Percentiles rank a stretch among this genome's conserved stretches.
These are phyloP conservation scores for Tachina fera DNA, from an alignment of 2,888 invertebrate species.

Conservation along the genomic window DNA sequence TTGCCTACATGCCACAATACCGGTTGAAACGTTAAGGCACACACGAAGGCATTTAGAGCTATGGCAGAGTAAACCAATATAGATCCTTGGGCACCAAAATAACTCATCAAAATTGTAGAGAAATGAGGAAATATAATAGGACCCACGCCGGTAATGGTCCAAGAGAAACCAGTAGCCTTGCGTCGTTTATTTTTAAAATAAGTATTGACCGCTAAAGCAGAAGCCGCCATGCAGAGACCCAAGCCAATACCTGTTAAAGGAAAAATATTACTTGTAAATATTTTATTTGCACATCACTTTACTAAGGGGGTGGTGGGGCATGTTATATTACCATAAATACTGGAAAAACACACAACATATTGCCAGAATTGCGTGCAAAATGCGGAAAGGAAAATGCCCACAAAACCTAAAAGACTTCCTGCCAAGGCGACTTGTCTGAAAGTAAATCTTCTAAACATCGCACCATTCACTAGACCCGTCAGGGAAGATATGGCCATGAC, in stretches of 20 bases:
- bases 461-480: slow-evolving; percentile 86
- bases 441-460: slow-evolving; percentile 87
- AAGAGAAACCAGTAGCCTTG: slow-evolving; percentile 88
- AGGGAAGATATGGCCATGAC: slow-evolving; percentile 87
- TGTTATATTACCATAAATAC: slow-evolving; percentile 89
- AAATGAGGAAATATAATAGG: slow-evolving; percentile 89
- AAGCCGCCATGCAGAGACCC: slow-evolving; percentile 87
- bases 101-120: slow-evolving; percentile 85
- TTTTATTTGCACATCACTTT: background rate
- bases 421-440: slow-evolving; percentile 87
- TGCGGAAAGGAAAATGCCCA: slow-evolving; percentile 85
- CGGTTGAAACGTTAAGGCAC: slow-evolving; percentile 88
- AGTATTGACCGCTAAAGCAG: slow-evolving; percentile 88
- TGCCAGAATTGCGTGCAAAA: slow-evolving; percentile 86
- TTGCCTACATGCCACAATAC: slow-evolving; percentile 88
- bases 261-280: background rate
- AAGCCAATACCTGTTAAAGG: slow-evolving; percentile 82
- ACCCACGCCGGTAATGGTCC: slow-evolving; percentile 89
- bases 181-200: slow-evolving; percentile 88
- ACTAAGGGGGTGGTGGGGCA: no score
- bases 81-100: slow-evolving; percentile 87
- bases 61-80: slow-evolving; percentile 87
- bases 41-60: slow-evolving; percentile 87
- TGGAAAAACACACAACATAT: slow-evolving; percentile 87
- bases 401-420: slow-evolving; percentile 85